phyloP scores from a whole-genome alignment of 2,888 invertebrate species.

The Tricholauxania praeusta region DNA sequence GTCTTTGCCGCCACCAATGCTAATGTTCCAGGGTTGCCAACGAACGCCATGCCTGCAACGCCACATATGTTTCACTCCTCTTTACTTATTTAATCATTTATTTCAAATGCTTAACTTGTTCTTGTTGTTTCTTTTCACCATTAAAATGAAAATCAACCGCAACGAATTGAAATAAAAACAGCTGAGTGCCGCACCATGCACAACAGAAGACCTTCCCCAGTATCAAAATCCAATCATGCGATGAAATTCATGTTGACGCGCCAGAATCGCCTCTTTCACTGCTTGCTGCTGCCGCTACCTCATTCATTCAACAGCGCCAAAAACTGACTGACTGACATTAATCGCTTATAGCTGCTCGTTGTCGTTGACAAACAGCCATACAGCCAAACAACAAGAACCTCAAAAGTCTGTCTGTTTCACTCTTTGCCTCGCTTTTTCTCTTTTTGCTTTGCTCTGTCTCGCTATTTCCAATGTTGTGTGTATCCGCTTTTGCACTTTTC shows the following conservation, averaged over 20 bases:
- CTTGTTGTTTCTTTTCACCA: slow-evolving; percentile 52
- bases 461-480: not conserved
- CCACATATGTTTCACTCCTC: slow-evolving; percentile 36
- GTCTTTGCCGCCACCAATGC: slow-evolving; percentile 47
- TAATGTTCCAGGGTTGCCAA: slow-evolving; percentile 45
- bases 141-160: slow-evolving; percentile 60
- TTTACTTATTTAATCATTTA: slow-evolving; percentile 57
- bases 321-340: slow-evolving; percentile 38
- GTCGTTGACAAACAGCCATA: slow-evolving; percentile 44
- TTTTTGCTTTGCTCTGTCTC: no score
- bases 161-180: slow-evolving; percentile 55
- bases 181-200: slow-evolving; percentile 31
- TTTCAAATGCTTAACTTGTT: slow-evolving; percentile 41
- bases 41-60: not conserved
- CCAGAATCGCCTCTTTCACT: slow-evolving; percentile 19
- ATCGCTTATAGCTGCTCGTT: slow-evolving; percentile 24
- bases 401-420: no score
- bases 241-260: no score
- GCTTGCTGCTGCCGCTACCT: slow-evolving; percentile 13
- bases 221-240: not conserved
- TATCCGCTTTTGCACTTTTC: not conserved
- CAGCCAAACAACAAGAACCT: slow-evolving; percentile 35
- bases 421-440: no score
- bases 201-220: not conserved
- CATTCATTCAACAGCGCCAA: slow-evolving; percentile 17